Evolutionary conservation across 2,888 invertebrate genomes (phyloP), one percentile per base, ranked within the genome.

Genomic region (Trichogramma evanescens): DNA sequence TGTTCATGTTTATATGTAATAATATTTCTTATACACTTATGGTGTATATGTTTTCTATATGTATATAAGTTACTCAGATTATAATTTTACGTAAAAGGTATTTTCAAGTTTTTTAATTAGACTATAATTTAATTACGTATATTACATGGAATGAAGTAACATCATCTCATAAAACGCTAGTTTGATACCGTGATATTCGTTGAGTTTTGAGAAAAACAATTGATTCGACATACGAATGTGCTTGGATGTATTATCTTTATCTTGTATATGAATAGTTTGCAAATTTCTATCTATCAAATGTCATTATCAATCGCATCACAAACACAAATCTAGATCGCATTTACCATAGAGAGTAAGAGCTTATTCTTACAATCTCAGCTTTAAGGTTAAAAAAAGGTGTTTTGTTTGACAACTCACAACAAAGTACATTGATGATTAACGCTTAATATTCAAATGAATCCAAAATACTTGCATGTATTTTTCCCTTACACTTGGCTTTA

Each of bases 121-220:
- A 72, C 76, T 77, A 76, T 26, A 26, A 26, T 26, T 26, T 26
- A 26, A 26, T 75, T 75, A 76, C 72, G 76, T 77, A 77, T 77
- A 76, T 76, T 77, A 77, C 77, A 77, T 77, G 77, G 77, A 77
- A 77, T 77, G 77, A 75, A 77, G 72, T 76, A 68, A 69, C 67
- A 68, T 67, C 66, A 68, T 66, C 59, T 48, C 48, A 2, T 13
- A 71, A 74, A 74, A 74, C 73, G 74, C 75, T 75, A 75, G 26
- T 26, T 2, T 74, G 72, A 73, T 73, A 75, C 75, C 74, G 73
- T 76, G 77, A 76, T 77, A 77, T 76, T 76, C 76, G 26, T 61
- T 61, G 76, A 74, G 75, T 74, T 76, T 74, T 73, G 73, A 70
- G 73, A 72, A 70, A 70, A 65, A 64, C 63, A 62, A 60, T 26